Conservation (phyloP, 2,113 vertebrate genomes). For the Osmerus eperlanus region DNA sequence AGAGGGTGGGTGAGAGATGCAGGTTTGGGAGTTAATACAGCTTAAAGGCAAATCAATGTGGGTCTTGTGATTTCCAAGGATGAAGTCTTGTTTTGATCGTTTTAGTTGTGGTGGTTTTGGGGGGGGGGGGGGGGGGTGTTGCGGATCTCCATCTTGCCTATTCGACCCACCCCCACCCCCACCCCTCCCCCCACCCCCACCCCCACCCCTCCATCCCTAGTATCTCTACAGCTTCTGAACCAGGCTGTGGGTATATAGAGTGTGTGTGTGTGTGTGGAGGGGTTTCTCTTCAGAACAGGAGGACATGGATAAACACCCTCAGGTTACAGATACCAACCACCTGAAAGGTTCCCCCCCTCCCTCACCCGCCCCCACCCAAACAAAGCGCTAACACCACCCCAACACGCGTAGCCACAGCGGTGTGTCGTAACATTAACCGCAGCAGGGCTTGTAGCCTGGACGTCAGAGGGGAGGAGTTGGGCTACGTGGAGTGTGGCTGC, state of each 20-base stretch:
- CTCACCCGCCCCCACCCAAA: not conserved
- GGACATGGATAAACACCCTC: constrained; percentile 24
- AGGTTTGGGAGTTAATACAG: constrained; percentile 36
- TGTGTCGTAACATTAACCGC: too few species aligned
- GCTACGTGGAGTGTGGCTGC: too few species aligned
- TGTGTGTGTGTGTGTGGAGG: constrained; percentile 3
- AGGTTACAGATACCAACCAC: constrained; percentile 8
- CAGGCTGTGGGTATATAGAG: not conserved
- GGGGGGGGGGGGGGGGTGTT: too few species aligned
- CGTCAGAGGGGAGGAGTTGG: too few species aligned
- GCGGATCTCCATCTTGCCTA: too few species aligned
- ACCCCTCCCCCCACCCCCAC: too few species aligned
- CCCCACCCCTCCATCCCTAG: too few species aligned
- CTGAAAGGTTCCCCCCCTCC: not conserved
- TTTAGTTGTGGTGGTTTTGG: too few species aligned
- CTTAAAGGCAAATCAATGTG: constrained; percentile 38
- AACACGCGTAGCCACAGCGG: too few species aligned
- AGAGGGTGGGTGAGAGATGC: constrained; percentile 28
- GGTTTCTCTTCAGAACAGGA: constrained; percentile 34
- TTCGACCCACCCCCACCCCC: too few species aligned
- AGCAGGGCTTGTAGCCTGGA: too few species aligned
- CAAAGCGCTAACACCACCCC: too few species aligned
- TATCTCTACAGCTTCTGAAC: constrained; percentile 25
- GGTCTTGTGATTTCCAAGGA: constrained; percentile 14
- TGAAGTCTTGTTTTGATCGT: not conserved